Percentiles rank a stretch among this genome's conserved stretches.
These are phyloP conservation scores for Passerina amoena DNA, from an alignment of 2,113 vertebrate species.

Conservation along the genomic window DNA sequence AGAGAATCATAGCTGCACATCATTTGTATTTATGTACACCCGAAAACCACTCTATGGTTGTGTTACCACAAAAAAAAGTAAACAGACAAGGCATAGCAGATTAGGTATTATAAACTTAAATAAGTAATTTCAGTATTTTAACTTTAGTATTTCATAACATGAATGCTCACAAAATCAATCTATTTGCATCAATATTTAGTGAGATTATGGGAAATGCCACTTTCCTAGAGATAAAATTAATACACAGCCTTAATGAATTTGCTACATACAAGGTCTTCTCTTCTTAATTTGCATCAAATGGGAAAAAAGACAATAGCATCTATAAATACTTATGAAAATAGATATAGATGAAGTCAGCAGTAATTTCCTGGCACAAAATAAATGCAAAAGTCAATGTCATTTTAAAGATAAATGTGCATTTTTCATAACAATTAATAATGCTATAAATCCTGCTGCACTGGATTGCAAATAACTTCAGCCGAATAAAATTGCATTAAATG, in stretches of 20 bases:
- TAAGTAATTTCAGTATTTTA: neutral
- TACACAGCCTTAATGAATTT: neutral
- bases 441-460: conserved; percentile 63
- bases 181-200: neutral
- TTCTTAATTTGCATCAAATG: neutral
- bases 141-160: neutral
- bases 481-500: conserved; percentile 69
- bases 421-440: conserved; percentile 71
- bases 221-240: neutral
- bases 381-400: conserved; percentile 61
- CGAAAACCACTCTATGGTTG: neutral
- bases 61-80: neutral
- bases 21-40: neutral
- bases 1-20: fast-evolving
- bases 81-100: neutral
- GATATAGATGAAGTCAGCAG: conserved; percentile 9
- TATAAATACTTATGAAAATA: neutral
- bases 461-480: conserved; percentile 66
- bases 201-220: neutral
- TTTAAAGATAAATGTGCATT: conserved; percentile 71
- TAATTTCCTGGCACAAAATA: conserved; percentile 44
- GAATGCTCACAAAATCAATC: neutral
- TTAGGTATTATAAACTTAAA: neutral
- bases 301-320: neutral
- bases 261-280: neutral